phyloP scores from a whole-genome alignment of 2,888 invertebrate genomes.

The Andrena minutula region DNA sequence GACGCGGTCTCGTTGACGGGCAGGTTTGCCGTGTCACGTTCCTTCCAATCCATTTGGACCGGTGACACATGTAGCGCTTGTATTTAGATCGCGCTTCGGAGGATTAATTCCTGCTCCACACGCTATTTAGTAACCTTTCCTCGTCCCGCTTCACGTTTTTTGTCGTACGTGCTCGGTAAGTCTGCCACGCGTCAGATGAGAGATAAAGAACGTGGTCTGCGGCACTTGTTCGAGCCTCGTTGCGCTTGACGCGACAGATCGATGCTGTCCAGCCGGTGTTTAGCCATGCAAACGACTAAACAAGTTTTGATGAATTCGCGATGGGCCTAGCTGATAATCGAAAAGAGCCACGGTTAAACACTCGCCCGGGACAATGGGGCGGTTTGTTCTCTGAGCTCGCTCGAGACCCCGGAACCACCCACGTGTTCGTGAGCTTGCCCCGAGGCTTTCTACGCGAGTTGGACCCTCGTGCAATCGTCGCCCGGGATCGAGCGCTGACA shows the following conservation, averaged over 20 bases:
- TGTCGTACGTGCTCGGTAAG: neutral
- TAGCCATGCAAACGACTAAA: slow-evolving; percentile 6
- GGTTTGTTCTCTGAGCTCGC: slow-evolving; percentile 15
- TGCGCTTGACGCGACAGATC: slow-evolving; percentile 1
- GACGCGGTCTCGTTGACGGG: slow-evolving; percentile 17
- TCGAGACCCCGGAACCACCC: slow-evolving; percentile 50
- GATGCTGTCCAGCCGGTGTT: slow-evolving; percentile 15
- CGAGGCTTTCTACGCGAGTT: slow-evolving; percentile 35
- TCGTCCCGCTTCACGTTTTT: neutral
- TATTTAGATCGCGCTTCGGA: slow-evolving; percentile 1
- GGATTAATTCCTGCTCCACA: neutral
- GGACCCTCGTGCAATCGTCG: slow-evolving; percentile 49
- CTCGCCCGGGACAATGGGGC: neutral
- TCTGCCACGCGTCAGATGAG: neutral
- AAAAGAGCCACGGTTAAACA: neutral
- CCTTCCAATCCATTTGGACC: neutral
- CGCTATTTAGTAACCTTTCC: neutral
- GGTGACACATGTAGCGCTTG: neutral
- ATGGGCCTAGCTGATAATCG: slow-evolving; percentile 15
- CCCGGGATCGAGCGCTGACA: slow-evolving; percentile 50
- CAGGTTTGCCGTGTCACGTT: slow-evolving; percentile 5
- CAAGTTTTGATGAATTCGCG: slow-evolving; percentile 32
- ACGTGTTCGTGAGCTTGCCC: slow-evolving; percentile 43
- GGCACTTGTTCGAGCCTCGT: neutral
- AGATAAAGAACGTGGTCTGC: slow-evolving; percentile 29